A percentile compares a stretch with the other conserved stretches of the same genome.
phyloP scores from a whole-genome alignment of 2,797 vertebrate genomes.

The Corythornis leucogaster region DNA sequence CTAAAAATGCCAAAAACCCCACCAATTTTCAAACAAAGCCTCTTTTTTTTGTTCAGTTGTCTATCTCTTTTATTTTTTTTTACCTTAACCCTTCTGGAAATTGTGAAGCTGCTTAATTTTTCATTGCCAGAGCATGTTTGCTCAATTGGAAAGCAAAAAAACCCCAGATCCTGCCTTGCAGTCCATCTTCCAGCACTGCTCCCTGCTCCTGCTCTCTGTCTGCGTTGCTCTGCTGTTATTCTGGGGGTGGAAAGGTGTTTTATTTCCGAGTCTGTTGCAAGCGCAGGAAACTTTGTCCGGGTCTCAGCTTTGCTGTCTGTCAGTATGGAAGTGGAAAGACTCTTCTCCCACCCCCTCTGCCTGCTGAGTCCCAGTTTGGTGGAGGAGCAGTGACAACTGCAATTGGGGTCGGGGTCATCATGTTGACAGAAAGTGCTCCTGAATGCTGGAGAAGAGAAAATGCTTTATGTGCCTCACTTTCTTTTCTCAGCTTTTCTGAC shows the following conservation, averaged over 20 bases:
- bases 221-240: accelerated
- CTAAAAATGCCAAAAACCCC: background rate
- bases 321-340: background rate
- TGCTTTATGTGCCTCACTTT: accelerated
- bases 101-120: background rate
- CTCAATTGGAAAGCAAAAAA: background rate
- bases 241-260: background rate
- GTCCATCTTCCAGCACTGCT: background rate
- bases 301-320: background rate
- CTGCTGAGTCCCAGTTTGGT: background rate
- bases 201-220: background rate
- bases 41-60: background rate
- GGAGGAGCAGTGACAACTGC: background rate
- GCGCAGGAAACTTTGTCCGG: background rate
- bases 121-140: background rate
- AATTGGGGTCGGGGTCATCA: background rate
- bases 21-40: background rate
- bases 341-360: background rate
- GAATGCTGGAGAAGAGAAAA: background rate
- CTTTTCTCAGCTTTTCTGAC: background rate
- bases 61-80: too few relatives aligned
- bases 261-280: background rate
- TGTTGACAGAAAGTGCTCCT: background rate
- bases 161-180: accelerated
- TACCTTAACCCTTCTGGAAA: background rate